Evolutionary conservation across 2,113 vertebrate species (phyloP), one percentile per base, ranked within the genome.

Genomic region (Verasper variegatus): DNA sequence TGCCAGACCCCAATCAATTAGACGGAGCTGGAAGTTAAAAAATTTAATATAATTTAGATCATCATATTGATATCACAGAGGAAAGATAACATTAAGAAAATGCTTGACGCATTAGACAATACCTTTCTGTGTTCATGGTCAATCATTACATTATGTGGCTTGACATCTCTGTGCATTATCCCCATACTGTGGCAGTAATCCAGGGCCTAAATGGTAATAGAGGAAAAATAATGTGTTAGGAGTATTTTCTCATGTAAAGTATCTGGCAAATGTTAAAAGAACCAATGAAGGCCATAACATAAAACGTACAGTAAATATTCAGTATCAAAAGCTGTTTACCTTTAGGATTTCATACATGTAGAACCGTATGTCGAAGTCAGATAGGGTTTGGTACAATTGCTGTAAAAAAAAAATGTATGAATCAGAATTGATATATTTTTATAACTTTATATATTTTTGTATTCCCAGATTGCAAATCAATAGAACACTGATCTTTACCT

Each of bases 301-400:
- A 6, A 21, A 51, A 55, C 35, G 2, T 37, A 26, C 1, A 64
- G 52, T 27, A 21, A 20, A 61, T 4, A 13, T 4, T 26, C 5
- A 7, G 14, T 2, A 23, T 0, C 3, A 21, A 49, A 56, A 49
- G 5, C 0, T 2, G 2, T 62, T 59, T 81, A 96, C 96, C 95
- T 95, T 96, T 62, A 96, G 82, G 89, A 96, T 96, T 92, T 96
- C 96, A 23, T 96, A 96, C 95, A 96, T 96, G 95, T 96, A 96
- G 94, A 96, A 96, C 61, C 96, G 95, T 74, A 96, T 96, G 93
- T 96, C 96, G 42, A 95, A 96, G 82, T 96, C 96, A 0, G 96
- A 96, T 49, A 96, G 92, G 24, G 96, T 96, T 90, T 96, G 96
- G 92, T 96, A 96, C 87, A 96, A 85, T 95, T 96, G 96, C 96